Conservation (phyloP, 2,888 invertebrate species). For the Beris chalybata region DNA sequence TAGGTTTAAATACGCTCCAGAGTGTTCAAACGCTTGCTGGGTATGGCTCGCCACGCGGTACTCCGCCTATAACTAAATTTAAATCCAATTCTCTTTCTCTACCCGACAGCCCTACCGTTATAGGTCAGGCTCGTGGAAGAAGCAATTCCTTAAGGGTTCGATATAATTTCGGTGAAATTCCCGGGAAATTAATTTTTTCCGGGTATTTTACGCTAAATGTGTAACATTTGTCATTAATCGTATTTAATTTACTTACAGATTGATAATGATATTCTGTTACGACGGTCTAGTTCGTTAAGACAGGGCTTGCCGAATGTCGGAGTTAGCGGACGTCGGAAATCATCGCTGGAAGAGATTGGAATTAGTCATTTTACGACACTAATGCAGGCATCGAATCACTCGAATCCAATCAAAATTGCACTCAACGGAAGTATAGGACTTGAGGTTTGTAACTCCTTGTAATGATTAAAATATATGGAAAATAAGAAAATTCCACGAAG, state of each 20-base stretch:
- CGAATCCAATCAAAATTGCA: slow-evolving; percentile 80
- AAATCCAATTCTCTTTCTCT: slow-evolving; percentile 88
- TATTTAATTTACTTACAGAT: slow-evolving; percentile 45
- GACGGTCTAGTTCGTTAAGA: slow-evolving; percentile 81
- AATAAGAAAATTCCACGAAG: no score
- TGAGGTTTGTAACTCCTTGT: slow-evolving; percentile 58
- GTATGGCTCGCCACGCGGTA: slow-evolving; percentile 66
- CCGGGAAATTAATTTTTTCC: background rate
- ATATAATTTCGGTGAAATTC: slow-evolving; percentile 45
- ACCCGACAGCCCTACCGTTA: slow-evolving; percentile 84
- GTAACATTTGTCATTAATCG: slow-evolving; percentile 2
- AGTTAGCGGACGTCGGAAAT: slow-evolving; percentile 67
- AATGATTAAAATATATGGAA: no score
- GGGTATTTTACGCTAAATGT: slow-evolving; percentile 38
- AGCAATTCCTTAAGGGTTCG: slow-evolving; percentile 82
- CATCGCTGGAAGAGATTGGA: slow-evolving; percentile 84
- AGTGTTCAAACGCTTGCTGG: slow-evolving; percentile 59
- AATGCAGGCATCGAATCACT: slow-evolving; percentile 66
- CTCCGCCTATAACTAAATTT: slow-evolving; percentile 78
- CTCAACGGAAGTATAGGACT: slow-evolving; percentile 84
- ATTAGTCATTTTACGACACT: slow-evolving; percentile 76
- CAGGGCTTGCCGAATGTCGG: slow-evolving; percentile 75
- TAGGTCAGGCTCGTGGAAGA: slow-evolving; percentile 75
- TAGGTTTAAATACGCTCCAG: slow-evolving; percentile 61
- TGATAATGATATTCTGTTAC: slow-evolving; percentile 79